A percentile compares a stretch with the other conserved stretches of the same genome.
Evolutionary conservation across 2,113 vertebrate species (phyloP).

Genomic region (Campylomormyrus tamandua): DNA sequence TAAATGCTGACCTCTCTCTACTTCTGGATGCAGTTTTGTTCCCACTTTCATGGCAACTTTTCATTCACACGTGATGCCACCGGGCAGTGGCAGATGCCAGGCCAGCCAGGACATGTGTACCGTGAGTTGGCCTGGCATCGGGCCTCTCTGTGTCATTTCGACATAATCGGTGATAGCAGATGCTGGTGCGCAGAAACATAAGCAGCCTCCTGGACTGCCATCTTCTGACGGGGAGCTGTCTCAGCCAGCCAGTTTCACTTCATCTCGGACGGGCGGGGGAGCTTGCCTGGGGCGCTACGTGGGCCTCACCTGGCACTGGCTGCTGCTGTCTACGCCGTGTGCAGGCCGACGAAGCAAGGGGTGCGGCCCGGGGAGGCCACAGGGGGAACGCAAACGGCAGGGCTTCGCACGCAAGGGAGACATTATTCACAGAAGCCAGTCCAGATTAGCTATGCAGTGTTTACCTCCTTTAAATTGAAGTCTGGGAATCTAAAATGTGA

Average conservation of each 20-base stretch:
- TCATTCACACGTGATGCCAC: not conserved
- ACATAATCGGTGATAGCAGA: conserved; percentile 51
- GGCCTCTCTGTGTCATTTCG: conserved; percentile 21
- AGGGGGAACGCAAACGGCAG: conserved; percentile 49
- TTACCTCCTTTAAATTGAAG: conserved; percentile 10
- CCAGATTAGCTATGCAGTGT: conserved; percentile 24
- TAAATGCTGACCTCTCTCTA: not conserved
- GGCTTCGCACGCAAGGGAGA: conserved; percentile 36
- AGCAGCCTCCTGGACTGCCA: not conserved
- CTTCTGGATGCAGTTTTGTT: not conserved
- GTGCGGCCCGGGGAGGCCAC: conserved; percentile 43
- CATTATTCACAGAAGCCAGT: conserved; percentile 23
- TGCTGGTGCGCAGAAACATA: not conserved
- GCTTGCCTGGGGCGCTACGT: not conserved
- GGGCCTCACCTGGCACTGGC: not conserved
- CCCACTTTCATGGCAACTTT: not conserved
- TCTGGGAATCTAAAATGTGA: not conserved
- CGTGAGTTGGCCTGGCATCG: conserved; percentile 33
- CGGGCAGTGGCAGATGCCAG: not conserved
- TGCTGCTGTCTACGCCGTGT: conserved; percentile 41
- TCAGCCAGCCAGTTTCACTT: not conserved
- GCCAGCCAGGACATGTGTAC: conserved; percentile 9
- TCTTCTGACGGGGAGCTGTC: not conserved
- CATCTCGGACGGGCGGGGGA: not conserved
- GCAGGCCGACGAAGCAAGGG: conserved; percentile 31